Percentiles rank a stretch among this genome's conserved stretches.
Evolutionary conservation across 64 coral and sea anemone species (phyloP).

Genomic region (Pocillopora damicornis): DNA sequence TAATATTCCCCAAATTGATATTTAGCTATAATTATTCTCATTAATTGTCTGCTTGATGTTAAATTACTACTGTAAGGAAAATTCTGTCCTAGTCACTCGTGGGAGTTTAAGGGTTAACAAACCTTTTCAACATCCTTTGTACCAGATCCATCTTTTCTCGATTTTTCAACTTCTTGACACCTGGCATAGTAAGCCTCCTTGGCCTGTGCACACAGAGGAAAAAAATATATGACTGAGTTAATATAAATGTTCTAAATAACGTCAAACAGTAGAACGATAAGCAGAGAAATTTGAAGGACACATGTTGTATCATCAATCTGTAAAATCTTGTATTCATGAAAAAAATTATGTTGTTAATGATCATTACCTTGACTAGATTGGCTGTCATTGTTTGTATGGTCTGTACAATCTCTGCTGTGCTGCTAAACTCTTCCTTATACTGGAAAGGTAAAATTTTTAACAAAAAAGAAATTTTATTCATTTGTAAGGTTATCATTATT

Average conservation of each 20-base stretch:
- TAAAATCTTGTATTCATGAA: no score
- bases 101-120: no score
- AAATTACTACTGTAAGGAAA: no score
- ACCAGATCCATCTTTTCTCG: conserved; percentile 81
- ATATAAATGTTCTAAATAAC: neutral
- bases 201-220: conserved; percentile 45
- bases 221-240: neutral
- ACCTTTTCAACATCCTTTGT: conserved; percentile 98
- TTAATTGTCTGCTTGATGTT: no score
- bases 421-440: conserved; percentile 88
- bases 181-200: conserved; percentile 95
- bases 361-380: conserved; percentile 64
- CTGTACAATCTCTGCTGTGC: conserved; percentile 86
- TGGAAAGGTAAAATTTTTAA: conserved; percentile 1
- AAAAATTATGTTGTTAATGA: neutral
- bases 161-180: conserved; percentile 92
- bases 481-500: no score
- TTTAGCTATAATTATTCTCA: no score
- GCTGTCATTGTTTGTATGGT: conserved; percentile 90
- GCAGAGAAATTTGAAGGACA: no score
- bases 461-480: no score
- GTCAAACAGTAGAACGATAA: no score
- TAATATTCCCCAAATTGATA: no score
- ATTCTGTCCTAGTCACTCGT: no score
- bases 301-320: no score